Evolutionary conservation across 2,888 invertebrate genomes (phyloP).

Genomic region (Geotrupes spiniger): DNA sequence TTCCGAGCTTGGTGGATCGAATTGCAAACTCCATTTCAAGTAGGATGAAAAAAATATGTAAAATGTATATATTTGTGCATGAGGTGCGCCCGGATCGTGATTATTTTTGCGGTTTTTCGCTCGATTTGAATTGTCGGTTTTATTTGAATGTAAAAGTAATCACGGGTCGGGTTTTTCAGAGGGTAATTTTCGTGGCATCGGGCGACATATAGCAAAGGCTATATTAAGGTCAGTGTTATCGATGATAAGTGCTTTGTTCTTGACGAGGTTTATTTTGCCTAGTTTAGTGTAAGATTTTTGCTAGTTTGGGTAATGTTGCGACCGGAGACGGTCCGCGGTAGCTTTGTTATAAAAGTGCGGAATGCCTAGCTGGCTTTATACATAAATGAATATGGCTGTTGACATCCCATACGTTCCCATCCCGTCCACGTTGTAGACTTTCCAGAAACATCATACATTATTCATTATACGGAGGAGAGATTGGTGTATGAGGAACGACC

Average conservation of each 20-base stretch:
- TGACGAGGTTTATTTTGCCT: conserved; percentile 17
- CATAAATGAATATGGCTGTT: conserved; percentile 42
- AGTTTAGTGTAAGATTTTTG: conserved; percentile 18
- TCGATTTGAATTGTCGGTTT: not conserved
- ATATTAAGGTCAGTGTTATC: conserved; percentile 47
- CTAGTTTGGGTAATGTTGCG: conserved; percentile 30
- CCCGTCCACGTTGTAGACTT: conserved; percentile 10
- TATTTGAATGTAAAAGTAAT: conserved; percentile 22
- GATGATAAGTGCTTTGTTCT: conserved; percentile 13
- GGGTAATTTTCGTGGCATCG: conserved; percentile 42
- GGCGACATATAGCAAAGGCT: conserved; percentile 51
- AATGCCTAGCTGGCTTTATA: conserved; percentile 47
- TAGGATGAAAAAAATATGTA: conserved; percentile 26
- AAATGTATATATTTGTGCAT: conserved; percentile 40
- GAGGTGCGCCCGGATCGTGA: conserved; percentile 32
- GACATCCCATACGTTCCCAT: conserved; percentile 36
- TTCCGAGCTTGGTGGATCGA: conserved; percentile 35
- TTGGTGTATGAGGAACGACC: conserved; percentile 30
- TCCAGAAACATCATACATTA: conserved; percentile 29
- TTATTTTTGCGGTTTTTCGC: conserved; percentile 25
- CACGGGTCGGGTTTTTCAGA: conserved; percentile 37
- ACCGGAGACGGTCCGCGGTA: conserved; percentile 17
- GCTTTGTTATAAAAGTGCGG: conserved; percentile 42
- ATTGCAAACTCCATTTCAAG: conserved; percentile 40
- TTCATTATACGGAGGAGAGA: conserved; percentile 28